phyloP scores from a whole-genome alignment of 2,888 invertebrate genomes.

The Thecophora atra region DNA sequence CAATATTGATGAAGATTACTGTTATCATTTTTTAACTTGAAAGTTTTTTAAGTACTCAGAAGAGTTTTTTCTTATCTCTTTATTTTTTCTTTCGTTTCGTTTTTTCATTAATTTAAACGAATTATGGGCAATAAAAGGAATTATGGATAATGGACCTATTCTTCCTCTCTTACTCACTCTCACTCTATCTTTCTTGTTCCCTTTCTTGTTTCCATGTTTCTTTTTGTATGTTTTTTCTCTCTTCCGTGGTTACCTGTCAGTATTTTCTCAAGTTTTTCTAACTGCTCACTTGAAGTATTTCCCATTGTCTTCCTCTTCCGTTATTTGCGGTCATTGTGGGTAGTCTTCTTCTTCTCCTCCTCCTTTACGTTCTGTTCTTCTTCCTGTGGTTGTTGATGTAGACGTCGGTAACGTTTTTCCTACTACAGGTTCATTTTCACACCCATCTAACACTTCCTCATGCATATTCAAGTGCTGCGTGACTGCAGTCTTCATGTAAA shows the following conservation, averaged over 20 bases:
- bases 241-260: background rate
- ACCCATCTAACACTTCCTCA: constrained; percentile 33
- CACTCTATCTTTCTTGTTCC: background rate
- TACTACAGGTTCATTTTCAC: constrained; percentile 23
- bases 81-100: no score
- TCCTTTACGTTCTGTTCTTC: background rate
- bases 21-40: no score
- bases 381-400: constrained; percentile 2
- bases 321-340: no score
- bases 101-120: no score
- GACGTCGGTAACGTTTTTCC: background rate
- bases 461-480: constrained; percentile 26
- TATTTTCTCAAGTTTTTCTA: background rate
- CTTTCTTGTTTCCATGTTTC: background rate
- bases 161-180: background rate
- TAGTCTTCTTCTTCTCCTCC: no score
- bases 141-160: no score
- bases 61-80: no score
- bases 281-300: constrained; percentile 11
- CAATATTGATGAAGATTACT: no score
- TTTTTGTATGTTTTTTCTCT: background rate
- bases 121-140: no score
- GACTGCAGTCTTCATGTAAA: constrained; percentile 31
- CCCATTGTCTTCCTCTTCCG: background rate
- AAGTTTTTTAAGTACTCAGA: no score